Base-by-base conservation (phyloP, 1,140 invertebrate species). In the Drosophila guanche region DNA sequence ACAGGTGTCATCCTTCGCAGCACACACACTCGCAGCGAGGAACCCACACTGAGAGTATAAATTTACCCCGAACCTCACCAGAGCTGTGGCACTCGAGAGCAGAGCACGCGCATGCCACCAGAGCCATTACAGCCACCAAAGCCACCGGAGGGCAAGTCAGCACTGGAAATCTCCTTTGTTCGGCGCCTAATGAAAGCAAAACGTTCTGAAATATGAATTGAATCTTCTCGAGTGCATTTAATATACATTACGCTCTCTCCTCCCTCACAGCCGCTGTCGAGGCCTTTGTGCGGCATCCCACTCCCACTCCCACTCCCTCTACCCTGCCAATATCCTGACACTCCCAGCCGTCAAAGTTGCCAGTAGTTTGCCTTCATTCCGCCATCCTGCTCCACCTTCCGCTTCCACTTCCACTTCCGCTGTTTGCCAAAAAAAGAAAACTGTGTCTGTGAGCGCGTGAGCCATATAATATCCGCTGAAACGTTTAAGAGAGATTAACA, bases 401-500 rank as follows among this genome's bases (percentile, higher is more conserved):
- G 33, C 10, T 50, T 52, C 50, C 27, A 5, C 22, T 23, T 25
- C 5, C 54, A 12, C 20, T 40, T 60, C 50, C 59, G 74, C 69
- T 68, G 58, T 72, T 76, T 70, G 78, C 68, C 71, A 61, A 71
- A 66, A 75, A 71, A 62, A 37, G 16, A 20, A 20, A 20, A 20
- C 1, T 22, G 43, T 25, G 37, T 48, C 23, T 45, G 57, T 16
- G 47, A 16, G 45, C 16, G 33, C 29, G 42, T 65, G 54, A 46
- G 57, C 65, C 55, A 60, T 50, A 77, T 76, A 86, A 85, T 85
- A 85, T 85, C 73, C 81, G 81, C 74, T 62, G 77, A 78, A 86
- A 86, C 81, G 81, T 85, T 85, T 86, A 85, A 85, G 73, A 70
- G 65, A 80, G 81, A 85, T 85, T 85, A 85, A 85, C 77, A 81